Base-by-base conservation (phyloP, 2,797 vertebrate species). In the Spinibarbus caldwelli region DNA sequence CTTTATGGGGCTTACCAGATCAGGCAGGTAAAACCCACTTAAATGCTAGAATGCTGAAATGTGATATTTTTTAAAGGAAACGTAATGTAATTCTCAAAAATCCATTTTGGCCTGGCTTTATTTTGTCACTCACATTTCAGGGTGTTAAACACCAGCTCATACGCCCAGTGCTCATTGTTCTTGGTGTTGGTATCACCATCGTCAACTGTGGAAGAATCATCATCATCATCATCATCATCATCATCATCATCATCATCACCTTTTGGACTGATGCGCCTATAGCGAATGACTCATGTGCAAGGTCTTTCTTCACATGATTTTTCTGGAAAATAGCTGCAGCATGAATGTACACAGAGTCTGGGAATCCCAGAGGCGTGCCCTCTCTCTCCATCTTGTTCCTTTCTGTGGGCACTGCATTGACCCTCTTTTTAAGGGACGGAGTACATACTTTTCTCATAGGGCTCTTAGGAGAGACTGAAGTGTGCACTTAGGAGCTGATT, bases 321-420 rank as follows among this genome's bases (percentile, higher is more conserved):
- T 91, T 90, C 90, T 95, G 96, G 90, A 98, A 99, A 90, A 98
- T 91, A 78, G 92, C 94, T 2, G 97, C 97, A 19, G 98, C 97
- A 29, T 93, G 95, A n/a, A 94, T 21, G 88, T 96, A 98, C 31
- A 95, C 85, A 0, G 90, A 88, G 86, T 98, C 97, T 0, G 93
- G 54, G 47, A 90, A 80, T 29, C 87, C 85, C 21, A 21, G 21
- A 57, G 36, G 83, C 12, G 5, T 23, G 2, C 14, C 14, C 19
- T 57, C 36, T 43, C 82, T 84, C 76, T 67, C 64, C 52, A 23
- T 59, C 26, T 75, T n/a, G 23, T 47, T 75, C 21, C 12, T 31
- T 67, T 38, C 31, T 17, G 59, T 67, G 67, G 59, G 21, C 38
- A 52, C 49, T 54, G 31, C n/a, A 21, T 36, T 9, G 3, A 21